A percentile compares a stretch with the other conserved stretches of the same genome.
Evolutionary conservation across 2,113 vertebrate genomes (phyloP).

Genomic region (Progne subis): DNA sequence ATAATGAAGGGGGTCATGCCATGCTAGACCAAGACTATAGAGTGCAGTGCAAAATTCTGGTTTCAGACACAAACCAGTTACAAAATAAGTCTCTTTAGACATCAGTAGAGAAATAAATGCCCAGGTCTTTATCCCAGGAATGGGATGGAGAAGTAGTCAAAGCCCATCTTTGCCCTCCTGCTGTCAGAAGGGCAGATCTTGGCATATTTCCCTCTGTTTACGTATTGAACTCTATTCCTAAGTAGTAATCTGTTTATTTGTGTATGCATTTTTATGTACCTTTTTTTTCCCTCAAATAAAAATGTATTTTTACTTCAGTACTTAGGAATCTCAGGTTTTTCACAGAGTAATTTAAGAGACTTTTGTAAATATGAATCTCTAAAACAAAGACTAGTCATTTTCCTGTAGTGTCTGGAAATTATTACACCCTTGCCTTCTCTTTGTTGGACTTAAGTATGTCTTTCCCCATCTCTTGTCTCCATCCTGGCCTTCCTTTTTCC

Average conservation of each 20-base stretch:
- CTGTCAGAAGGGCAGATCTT: neutral
- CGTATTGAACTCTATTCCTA: neutral
- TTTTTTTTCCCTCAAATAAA: neutral
- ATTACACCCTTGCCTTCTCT: neutral
- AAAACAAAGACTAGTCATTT: neutral
- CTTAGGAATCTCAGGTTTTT: neutral
- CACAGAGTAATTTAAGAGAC: neutral
- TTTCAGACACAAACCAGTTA: neutral
- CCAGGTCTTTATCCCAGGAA: neutral
- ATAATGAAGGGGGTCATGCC: neutral
- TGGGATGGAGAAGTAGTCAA: neutral
- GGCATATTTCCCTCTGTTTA: neutral
- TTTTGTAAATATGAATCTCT: neutral
- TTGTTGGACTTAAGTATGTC: neutral
- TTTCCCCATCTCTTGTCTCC: neutral
- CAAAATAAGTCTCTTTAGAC: neutral
- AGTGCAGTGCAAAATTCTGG: neutral
- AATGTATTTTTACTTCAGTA: neutral
- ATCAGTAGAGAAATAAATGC: neutral
- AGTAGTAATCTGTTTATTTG: neutral
- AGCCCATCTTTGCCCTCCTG: neutral
- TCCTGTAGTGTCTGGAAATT: neutral
- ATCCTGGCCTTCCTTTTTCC: neutral
- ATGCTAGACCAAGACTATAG: neutral
- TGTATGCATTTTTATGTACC: neutral